These are phyloP conservation scores for Clytia hemisphaerica DNA, from an alignment of 30 jellyfish, hydroid and myxozoan genomes.

Conservation along the genomic window DNA sequence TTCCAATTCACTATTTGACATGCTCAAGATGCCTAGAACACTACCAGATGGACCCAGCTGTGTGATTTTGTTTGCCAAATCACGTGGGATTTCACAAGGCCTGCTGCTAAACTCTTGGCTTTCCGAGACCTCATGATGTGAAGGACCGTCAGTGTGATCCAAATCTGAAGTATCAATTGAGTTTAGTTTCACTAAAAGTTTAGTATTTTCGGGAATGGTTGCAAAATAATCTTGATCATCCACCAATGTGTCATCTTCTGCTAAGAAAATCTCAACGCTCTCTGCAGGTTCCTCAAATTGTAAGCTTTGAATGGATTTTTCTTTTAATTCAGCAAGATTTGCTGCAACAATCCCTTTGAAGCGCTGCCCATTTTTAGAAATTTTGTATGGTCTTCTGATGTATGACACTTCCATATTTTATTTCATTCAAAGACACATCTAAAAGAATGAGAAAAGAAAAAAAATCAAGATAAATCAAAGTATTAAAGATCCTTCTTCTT, in stretches of 20 bases:
- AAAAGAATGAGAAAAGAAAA: too few relatives aligned
- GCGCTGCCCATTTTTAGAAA: background rate
- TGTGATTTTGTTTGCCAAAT: background rate
- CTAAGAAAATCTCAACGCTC: background rate
- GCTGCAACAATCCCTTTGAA: conserved; percentile 37
- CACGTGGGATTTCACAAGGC: background rate
- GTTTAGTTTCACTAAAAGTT: background rate
- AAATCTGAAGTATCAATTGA: background rate
- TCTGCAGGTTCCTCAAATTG: background rate
- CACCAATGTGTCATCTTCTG: conserved; percentile 32
- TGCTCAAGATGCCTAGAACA: conserved; percentile 1
- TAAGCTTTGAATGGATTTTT: conserved; percentile 1
- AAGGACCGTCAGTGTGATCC: conserved; percentile 4
- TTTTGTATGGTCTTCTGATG: conserved; percentile 26
- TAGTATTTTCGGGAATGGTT: conserved; percentile 30
- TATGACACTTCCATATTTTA: background rate
- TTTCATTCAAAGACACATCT: too few relatives aligned
- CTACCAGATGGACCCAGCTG: background rate
- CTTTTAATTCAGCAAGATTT: conserved; percentile 18
- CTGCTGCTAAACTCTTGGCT: conserved; percentile 11
- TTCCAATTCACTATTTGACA: conserved; percentile 36
- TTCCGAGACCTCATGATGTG: conserved; percentile 8
- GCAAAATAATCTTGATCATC: conserved; percentile 42
- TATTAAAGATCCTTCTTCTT: too few relatives aligned
- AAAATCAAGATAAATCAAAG: too few relatives aligned